Base-by-base conservation (phyloP, 2,113 vertebrate genomes). In the Scomber scombrus region DNA sequence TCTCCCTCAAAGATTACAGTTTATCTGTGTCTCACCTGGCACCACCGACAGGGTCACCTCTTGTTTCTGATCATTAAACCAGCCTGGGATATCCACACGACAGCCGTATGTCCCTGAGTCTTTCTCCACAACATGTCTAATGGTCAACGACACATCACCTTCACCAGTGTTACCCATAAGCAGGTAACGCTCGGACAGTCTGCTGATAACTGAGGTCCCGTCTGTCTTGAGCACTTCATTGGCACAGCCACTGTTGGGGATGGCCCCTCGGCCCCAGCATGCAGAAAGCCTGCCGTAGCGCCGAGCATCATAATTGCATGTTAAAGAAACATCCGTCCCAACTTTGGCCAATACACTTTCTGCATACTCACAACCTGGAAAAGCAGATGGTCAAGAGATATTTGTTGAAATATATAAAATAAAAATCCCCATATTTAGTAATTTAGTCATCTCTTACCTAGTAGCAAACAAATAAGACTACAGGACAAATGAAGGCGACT, bases 51-150 rank as follows among this genome's bases (percentile, higher is more conserved):
- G 86, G 31, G 16, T 83, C 11, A 93, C 0, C 9, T 93, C 52
- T 18, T 75, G 76, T 85, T 93, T 95, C 40, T 76, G 79, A 29
- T 95, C 94, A 52, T 95, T 95, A 81, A 95, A 95, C 91, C 81
- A 91, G 76, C 93, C 94, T 0, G 92, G 93, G 78, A 95, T 85
- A 0, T 92, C 82, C 84, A 94, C 92, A 9, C 94, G 91, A 51
- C 94, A 95, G 66, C 94, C 93, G 0, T 94, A 95, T 1, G 1
- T 69, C 31, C 94, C 94, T 0, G 91, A 80, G 86, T 95, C 94
- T 0, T 57, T 62, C 66, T 92, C 84, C 29, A 68, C 56, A 0
- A 83, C 79, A 4, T 85, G 83, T 58, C 47, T 82, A 70, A 95
- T 92, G 75, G 92, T 95, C 65, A 95, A 85, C 1, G 93, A 92